Base-by-base conservation (phyloP, 1,140 invertebrate genomes). In the Drosophila pectinifera region DNA sequence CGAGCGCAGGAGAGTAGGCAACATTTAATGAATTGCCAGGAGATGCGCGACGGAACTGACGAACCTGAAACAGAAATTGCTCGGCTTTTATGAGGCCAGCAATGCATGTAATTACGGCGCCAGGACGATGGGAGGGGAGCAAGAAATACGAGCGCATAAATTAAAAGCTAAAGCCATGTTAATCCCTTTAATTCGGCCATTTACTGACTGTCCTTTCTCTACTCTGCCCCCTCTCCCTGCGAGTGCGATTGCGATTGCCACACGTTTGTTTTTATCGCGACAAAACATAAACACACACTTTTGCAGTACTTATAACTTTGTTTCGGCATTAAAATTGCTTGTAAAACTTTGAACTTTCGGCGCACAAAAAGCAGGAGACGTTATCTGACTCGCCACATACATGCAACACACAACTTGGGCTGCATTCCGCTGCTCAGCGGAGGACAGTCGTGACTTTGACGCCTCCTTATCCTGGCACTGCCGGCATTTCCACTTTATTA, bases 261-360 rank as follows among this genome's bases (percentile, higher is more conserved):
- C 20, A 53, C 49, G 49, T 53, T 45, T 55, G 56, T 79, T 86
- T 86, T 86, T 86, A 86, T 88, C 82, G 79, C 79, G 43, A 62
- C 62, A 75, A 86, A 82, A 78, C 78, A 86, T 86, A 86, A 86
- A 83, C 74, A 88, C 72, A 59, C 78, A 56, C 78, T 76, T 85
- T 75, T 78, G 56, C 75, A 76, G 83, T 86, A 83, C 82, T 86
- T 86, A 86, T 83, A 86, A 86, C 83, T 86, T 86, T 88, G 78
- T 63, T 63, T 75, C 68, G 83, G 82, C 83, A 86, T 86, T 86
- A 88, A 86, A 86, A 88, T 83, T 88, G 82, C 83, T 86, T 88
- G 82, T 82, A 86, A 88, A 86, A 86, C 78, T 86, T 86, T 79
- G 64, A 78, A 82, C 68, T 88, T 86, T 20, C n/a, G 2, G 48